phyloP scores from a whole-genome alignment of 2,888 invertebrate genomes.

The Opisthograptis luteolata region DNA sequence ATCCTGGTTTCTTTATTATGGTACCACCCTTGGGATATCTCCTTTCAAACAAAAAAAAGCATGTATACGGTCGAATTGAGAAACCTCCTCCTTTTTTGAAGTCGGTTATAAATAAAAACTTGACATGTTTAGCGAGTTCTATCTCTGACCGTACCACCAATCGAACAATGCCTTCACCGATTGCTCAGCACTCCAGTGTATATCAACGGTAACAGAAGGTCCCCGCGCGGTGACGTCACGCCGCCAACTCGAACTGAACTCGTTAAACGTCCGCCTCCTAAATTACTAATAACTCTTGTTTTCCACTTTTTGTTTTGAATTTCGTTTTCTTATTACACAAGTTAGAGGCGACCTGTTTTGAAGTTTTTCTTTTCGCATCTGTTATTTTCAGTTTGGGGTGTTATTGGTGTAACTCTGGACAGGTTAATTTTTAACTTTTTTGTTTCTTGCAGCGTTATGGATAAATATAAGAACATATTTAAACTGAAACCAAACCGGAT shows the following conservation, averaged over 20 bases:
- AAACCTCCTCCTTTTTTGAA: too few species aligned
- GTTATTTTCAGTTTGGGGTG: conserved; percentile 8
- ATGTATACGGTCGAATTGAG: too few species aligned
- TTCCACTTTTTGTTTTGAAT: conserved; percentile 15
- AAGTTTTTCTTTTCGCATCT: conserved; percentile 17
- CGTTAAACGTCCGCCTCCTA: conserved; percentile 12
- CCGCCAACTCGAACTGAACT: not conserved
- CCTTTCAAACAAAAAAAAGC: too few species aligned
- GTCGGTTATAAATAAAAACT: too few species aligned
- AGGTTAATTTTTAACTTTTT: not conserved
- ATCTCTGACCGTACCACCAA: too few species aligned
- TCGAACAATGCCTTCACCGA: not conserved
- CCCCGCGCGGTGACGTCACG: conserved; percentile 1
- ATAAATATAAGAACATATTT: too few species aligned
- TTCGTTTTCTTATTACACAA: conserved; percentile 5
- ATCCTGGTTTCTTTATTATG: too few species aligned
- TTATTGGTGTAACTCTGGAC: conserved; percentile 1
- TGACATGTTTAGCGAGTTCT: too few species aligned
- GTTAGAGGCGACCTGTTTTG: conserved; percentile 6
- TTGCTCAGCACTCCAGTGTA: not conserved
- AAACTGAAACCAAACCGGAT: conserved; percentile 5
- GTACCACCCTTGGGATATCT: too few species aligned
- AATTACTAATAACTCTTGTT: conserved; percentile 25
- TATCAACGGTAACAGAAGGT: conserved; percentile 7
- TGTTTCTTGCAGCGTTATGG: conserved; percentile 1